Evolutionary conservation across 2,888 invertebrate species (phyloP).

Genomic region (Drosophila niveifrons): DNA sequence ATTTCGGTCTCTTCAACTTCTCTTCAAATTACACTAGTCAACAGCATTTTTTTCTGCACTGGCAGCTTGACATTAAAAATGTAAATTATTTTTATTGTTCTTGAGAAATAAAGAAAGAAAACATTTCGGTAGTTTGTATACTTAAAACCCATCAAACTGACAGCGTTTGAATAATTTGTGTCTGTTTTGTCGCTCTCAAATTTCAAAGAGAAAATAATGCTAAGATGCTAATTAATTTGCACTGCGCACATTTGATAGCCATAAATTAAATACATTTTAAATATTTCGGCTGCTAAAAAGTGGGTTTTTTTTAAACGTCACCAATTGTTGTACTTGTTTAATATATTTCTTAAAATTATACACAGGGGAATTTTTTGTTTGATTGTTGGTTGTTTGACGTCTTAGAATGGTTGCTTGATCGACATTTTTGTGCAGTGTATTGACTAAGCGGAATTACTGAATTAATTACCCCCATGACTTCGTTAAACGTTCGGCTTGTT

Average conservation of each 20-base stretch:
- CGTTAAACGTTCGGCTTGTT: background rate
- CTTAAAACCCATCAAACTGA: background rate
- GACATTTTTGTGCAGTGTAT: constrained; percentile 25
- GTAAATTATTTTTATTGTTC: background rate
- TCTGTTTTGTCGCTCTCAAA: background rate
- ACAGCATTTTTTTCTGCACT: background rate
- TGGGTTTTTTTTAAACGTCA: background rate
- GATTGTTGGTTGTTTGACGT: background rate
- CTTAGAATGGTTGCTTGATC: background rate
- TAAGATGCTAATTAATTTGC: background rate
- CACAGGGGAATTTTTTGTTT: background rate
- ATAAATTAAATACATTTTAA: background rate
- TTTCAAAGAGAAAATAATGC: background rate
- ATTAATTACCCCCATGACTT: constrained; percentile 15
- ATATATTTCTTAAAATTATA: background rate
- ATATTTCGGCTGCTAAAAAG: background rate
- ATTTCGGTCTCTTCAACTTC: constrained; percentile 13
- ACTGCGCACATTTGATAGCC: constrained; percentile 13
- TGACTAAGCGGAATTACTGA: constrained; percentile 5
- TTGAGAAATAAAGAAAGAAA: background rate
- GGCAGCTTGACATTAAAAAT: background rate
- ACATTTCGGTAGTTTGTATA: background rate
- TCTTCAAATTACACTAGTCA: background rate
- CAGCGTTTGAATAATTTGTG: background rate
- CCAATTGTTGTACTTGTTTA: background rate